Base-by-base conservation (phyloP, 2,113 vertebrate genomes). In the Acrocephalus kingi region DNA sequence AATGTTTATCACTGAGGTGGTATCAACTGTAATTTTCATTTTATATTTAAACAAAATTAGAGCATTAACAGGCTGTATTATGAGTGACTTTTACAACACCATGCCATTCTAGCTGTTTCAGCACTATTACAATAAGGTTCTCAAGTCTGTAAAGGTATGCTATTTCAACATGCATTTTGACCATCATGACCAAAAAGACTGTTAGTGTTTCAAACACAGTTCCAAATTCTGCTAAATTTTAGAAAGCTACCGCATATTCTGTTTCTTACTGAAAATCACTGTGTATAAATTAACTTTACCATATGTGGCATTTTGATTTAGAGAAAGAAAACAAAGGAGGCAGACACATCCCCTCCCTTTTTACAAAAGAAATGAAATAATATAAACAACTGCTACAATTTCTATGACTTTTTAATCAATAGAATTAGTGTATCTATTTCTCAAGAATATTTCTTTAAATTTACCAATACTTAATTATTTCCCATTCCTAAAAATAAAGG, bases 391-490 rank as follows among this genome's bases (percentile, higher is more conserved):
- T 41, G 46, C 59, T 77, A 91, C 25, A 43, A 90, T 92, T 87
- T 82, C 73, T 33, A 24, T 54, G 74, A 78, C 19, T 84, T 68
- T 55, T 77, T 79, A 95, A 91, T 97, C 92, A 96, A 96, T 84
- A 91, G 97, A 93, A 94, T 93, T 84, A 87, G 92, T 67, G 80
- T 91, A 97, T 82, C 77, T 83, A 45, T 33, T 86, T 82, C 86
- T 95, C 74, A 96, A 93, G 96, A 95, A 96, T 78, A 86, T 93
- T 91, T 98, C 95, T 96, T 87, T 85, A 93, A 97, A 96, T 98
- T 98, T 98, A 98, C 96, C 95, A 96, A 97, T 96, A 96, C 97
- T 97, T 98, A 98, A 98, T 98, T 98, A 98, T 97, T 96, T 98
- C 88, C 93, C 91, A 97, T 97, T 97, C 96, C 77, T 84, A 94